Base-by-base conservation (phyloP, 2,797 vertebrate species). In the Scolopax bukidnonensis region DNA sequence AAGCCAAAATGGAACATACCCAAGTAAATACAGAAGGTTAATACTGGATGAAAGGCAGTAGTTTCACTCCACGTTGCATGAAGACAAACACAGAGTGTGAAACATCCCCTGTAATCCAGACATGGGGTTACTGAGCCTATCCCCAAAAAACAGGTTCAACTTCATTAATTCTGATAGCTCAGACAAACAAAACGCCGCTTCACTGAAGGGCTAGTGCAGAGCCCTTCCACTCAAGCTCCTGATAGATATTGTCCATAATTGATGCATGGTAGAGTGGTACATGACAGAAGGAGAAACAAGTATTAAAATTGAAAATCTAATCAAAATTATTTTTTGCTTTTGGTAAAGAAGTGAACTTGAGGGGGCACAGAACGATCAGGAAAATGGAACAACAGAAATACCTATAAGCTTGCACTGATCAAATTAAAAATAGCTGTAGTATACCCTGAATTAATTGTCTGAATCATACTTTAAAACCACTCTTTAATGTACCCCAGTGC, bases 391-490 rank as follows among this genome's bases (percentile, higher is more conserved):
- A 63, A 64, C 33, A 71, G 56, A 76, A 95, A 73, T 10, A 54
- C 54, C 61, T 67, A 36, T 14, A 53, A 63, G 54, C 21, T 71
- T 40, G n/a, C 28, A 33, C 12, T 13, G 45, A 71, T 21, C 30
- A 94, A 65, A 88, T 24, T 64, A 83, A 75, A 93, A 91, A 71
- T 65, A 94, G 47, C 43, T 21, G 2, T 2, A 69, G 53, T 50
- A 56, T 92, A 63, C 43, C 30, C 75, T 78, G 78, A 96, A 91
- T 87, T 63, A 93, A 20, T 47, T 51, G 65, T 83, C 85, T 96
- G 81, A 96, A 85, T 82, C 78, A 90, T 30, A 43, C 63, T 70
- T 75, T 18, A 10, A 84, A 79, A 91, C 61, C 83, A 89, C 53
- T 54, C 53, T 93, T 69, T 25, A 61, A 83, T 71, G 33, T 14